phyloP scores from a whole-genome alignment of 2,888 invertebrate species.

The Amiota minor region DNA sequence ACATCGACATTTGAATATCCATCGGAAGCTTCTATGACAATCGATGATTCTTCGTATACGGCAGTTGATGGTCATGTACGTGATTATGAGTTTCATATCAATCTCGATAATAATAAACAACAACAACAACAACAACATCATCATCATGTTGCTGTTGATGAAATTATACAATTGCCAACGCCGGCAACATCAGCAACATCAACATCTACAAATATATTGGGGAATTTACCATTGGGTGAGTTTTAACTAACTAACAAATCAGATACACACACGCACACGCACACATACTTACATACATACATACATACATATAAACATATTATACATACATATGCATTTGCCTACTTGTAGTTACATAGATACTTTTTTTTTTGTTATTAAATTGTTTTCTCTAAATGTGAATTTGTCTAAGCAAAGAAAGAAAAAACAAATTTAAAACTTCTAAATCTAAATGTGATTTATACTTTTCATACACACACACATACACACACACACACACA shows the following conservation, averaged over 20 bases:
- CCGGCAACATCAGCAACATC: slow-evolving; percentile 43
- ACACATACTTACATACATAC: slow-evolving; percentile 9
- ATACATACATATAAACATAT: too few relatives aligned
- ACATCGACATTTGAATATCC: slow-evolving; percentile 95
- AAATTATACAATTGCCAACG: slow-evolving; percentile 72
- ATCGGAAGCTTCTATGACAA: slow-evolving; percentile 87
- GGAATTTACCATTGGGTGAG: slow-evolving; percentile 73
- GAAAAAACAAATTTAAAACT: neutral
- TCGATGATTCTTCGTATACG: slow-evolving; percentile 76
- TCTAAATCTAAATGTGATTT: neutral
- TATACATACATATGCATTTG: neutral
- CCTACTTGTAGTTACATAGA: neutral
- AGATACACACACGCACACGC: neutral
- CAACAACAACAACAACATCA: slow-evolving; percentile 57
- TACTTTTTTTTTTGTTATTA: neutral
- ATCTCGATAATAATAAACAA: slow-evolving; percentile 46
- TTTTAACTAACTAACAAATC: slow-evolving; percentile 29
- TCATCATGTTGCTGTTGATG: slow-evolving; percentile 71
- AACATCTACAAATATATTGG: slow-evolving; percentile 69
- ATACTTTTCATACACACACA: neutral
- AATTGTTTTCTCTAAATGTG: slow-evolving; percentile 1
- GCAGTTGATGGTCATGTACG: slow-evolving; percentile 38
- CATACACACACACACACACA: slow-evolving; percentile 13
- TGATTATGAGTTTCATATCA: slow-evolving; percentile 57
- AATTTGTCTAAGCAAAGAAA: neutral